phyloP scores from a whole-genome alignment of 2,113 vertebrate species.

The Piprites chloris region DNA sequence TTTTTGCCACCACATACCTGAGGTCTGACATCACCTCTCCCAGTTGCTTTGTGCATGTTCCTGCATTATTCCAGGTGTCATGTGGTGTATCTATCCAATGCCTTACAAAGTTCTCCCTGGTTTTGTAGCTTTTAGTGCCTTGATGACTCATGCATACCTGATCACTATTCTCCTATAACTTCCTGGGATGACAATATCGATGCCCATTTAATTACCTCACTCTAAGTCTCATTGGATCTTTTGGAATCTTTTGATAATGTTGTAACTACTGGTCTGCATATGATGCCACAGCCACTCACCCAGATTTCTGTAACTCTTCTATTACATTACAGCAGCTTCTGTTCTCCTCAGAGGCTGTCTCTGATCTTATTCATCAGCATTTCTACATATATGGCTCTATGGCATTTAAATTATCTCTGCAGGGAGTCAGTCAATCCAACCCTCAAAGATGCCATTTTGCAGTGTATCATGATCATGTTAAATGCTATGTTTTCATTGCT shows the following conservation, averaged over 20 bases:
- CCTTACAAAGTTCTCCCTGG: not conserved
- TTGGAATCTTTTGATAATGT: not conserved
- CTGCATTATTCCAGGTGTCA: not conserved
- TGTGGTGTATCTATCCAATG: not conserved
- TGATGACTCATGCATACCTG: not conserved
- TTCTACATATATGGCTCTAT: not conserved
- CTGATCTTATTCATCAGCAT: not conserved
- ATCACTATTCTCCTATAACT: not conserved
- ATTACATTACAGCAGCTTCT: not conserved
- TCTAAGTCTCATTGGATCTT: not conserved
- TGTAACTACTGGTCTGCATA: not conserved
- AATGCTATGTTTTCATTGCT: conserved; percentile 9
- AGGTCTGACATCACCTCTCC: not conserved
- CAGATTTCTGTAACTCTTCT: not conserved
- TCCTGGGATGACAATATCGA: not conserved
- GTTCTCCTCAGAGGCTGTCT: not conserved
- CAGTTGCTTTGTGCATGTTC: not conserved
- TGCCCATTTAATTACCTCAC: not conserved
- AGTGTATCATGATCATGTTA: not conserved
- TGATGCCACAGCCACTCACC: not conserved
- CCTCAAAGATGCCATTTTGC: not conserved
- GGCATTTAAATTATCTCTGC: not conserved
- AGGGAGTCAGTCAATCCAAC: not conserved
- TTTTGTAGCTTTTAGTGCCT: not conserved
- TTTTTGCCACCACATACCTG: not conserved